Base-by-base conservation (phyloP, 2,113 vertebrate genomes). In the Ahaetulla prasina region DNA sequence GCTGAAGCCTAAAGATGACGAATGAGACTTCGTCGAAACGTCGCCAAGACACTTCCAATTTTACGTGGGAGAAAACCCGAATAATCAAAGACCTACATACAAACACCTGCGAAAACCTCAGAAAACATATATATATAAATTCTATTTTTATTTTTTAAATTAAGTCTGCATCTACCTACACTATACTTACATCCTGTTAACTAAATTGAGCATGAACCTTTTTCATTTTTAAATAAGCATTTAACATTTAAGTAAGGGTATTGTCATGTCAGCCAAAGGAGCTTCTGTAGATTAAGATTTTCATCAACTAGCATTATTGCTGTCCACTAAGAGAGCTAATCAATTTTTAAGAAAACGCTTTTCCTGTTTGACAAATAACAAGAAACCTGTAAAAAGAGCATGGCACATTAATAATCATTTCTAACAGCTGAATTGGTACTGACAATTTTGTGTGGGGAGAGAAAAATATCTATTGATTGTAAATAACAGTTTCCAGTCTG, bases 381-480 rank as follows among this genome's bases (percentile, higher is more conserved):
- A 84, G 49, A 84, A 84, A 50, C n/a, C 2, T 50, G 45, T 60
- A 91, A 86, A 86, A 86, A 60, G 43, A 35, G 27, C 85, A 50
- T 35, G 25, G 8, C 35, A n/a, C 47, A 25, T 39, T 87, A 91
- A 87, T 91, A 85, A 23, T 87, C n/a, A 35, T 23, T 52, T 60
- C 27, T 23, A 63, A 87, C 84, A 50, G 85, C 91, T 87, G 54
- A 91, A 91, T 49, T 91, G 55, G 47, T 85, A 49, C 30, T 49
- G 35, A 52, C 30, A 27, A n/a, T 91, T 91, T 91, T 63, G 55
- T 91, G 85, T 52, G 47, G 30, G 45, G 85, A 91, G 85, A 85
- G 60, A 87, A 91, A 63, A 63, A 91, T 63, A 85, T 49, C 74
- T 57, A 87, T 87, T 91, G 91, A 91, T 91, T 87, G 45, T 27